Conservation (phyloP, 2,113 vertebrate species). For the cat (Felis catus) region F.catus_Fca126_mat1.0 CM031418.1:122757001-122757500, state of each 20-base stretch:
- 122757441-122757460: constrained; percentile 5
- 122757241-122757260: constrained; percentile 16
- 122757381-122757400: neutral
- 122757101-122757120: neutral
- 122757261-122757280: neutral
- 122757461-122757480: constrained; percentile 25
- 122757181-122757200: neutral
- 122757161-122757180: neutral
- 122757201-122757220: neutral
- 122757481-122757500: constrained; percentile 36
- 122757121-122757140: constrained; percentile 26
- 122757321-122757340: neutral
- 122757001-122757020: neutral
- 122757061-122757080: neutral
- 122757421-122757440: neutral
- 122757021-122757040: neutral
- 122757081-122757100: neutral
- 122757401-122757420: neutral
- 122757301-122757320: neutral
- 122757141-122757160: constrained; percentile 21
- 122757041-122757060: neutral
- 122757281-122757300: neutral
- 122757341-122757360: neutral
- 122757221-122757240: constrained; percentile 23
- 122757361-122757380: neutral